These are phyloP conservation scores for Tinea semifulvella DNA, from an alignment of 2,888 invertebrate species.

Conservation along the genomic window DNA sequence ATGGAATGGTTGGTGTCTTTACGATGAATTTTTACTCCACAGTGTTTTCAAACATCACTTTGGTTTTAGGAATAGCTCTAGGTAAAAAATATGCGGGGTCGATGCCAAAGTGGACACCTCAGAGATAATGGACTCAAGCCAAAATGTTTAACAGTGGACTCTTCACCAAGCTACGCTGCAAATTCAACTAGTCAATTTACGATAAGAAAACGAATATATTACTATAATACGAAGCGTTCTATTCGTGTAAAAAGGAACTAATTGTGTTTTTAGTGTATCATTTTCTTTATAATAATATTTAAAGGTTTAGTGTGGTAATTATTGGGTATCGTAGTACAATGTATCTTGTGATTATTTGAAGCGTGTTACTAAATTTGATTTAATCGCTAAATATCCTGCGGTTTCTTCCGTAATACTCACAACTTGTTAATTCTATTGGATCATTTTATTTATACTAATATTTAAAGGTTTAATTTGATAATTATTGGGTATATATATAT, in stretches of 20 bases:
- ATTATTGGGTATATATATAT: too few species aligned
- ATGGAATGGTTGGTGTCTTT: not conserved
- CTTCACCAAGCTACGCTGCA: not conserved
- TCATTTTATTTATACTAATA: too few species aligned
- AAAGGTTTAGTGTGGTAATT: too few species aligned
- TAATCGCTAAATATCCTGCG: too few species aligned
- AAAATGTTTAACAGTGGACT: constrained; percentile 10
- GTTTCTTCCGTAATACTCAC: too few species aligned
- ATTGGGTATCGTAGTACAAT: too few species aligned
- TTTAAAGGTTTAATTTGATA: too few species aligned
- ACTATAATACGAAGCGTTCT: not conserved
- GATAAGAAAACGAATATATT: constrained; percentile 2
- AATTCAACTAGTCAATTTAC: constrained; percentile 10
- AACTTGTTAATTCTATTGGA: too few species aligned
- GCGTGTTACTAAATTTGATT: too few species aligned
- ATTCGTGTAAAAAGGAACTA: not conserved
- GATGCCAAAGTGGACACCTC: constrained; percentile 13
- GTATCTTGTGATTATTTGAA: too few species aligned
- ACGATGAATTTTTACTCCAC: not conserved
- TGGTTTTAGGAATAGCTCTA: constrained; percentile 11
- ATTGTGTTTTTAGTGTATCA: too few species aligned
- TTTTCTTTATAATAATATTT: too few species aligned
- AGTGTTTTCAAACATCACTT: not conserved
- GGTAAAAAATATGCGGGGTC: constrained; percentile 8
- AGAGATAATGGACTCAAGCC: constrained; percentile 8